These are phyloP conservation scores for Acanthopagrus latus DNA, from an alignment of 2,797 vertebrate genomes.

Conservation along the genomic window DNA sequence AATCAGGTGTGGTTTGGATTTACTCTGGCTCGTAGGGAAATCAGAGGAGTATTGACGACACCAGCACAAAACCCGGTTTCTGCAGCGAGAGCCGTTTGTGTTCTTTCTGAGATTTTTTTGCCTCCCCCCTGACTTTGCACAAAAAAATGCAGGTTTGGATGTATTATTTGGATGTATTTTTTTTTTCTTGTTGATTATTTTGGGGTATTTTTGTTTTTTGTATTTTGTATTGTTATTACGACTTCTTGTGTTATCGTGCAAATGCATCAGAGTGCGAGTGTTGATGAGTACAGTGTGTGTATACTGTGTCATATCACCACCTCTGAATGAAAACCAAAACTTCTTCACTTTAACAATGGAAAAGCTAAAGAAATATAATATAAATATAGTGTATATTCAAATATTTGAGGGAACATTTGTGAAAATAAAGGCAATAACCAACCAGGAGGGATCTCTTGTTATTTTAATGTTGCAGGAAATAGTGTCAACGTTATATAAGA, in stretches of 20 bases:
- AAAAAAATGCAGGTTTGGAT: constrained; percentile 70
- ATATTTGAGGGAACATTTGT: constrained; percentile 60
- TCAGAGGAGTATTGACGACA: constrained; percentile 47
- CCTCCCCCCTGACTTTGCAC: constrained; percentile 71
- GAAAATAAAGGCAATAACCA: constrained; percentile 66
- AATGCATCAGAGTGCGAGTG: constrained; percentile 66
- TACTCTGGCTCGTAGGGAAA: constrained; percentile 30
- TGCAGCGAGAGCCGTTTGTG: constrained; percentile 54
- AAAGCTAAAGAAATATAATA: constrained; percentile 31
- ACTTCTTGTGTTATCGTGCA: constrained; percentile 67
- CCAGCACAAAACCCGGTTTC: constrained; percentile 72
- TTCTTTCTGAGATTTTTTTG: constrained; percentile 48
- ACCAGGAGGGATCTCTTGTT: constrained; percentile 47
- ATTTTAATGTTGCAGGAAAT: constrained; percentile 39
- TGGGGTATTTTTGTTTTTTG: constrained; percentile 35
- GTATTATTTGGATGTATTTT: constrained; percentile 49
- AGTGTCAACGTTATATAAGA: constrained; percentile 40
- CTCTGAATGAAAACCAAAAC: constrained; percentile 75
- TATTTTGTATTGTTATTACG: constrained; percentile 68
- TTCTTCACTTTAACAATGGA: constrained; percentile 48
- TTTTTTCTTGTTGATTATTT: constrained; percentile 45
- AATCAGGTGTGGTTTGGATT: constrained; percentile 31
- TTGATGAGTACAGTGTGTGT: constrained; percentile 45
- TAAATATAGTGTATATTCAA: constrained; percentile 48
- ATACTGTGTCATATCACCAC: constrained; percentile 67